These are phyloP conservation scores for Pomatorhinus ruficollis DNA, from an alignment of 2,113 vertebrate species.

Conservation along the genomic window DNA sequence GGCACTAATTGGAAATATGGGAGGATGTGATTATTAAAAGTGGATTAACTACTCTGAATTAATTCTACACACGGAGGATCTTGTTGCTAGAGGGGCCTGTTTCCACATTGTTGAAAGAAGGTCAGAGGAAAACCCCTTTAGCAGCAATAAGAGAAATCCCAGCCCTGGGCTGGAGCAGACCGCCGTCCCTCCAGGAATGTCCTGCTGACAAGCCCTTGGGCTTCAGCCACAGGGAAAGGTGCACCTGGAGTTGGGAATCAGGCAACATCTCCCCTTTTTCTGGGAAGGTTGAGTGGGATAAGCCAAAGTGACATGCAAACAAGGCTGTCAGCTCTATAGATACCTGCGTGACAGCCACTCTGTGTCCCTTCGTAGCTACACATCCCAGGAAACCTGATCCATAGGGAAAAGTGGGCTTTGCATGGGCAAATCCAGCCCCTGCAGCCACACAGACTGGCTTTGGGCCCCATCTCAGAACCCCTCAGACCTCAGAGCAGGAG, in stretches of 20 bases:
- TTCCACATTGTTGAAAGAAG: not conserved
- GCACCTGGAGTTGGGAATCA: not conserved
- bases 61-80: not conserved
- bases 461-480: not conserved
- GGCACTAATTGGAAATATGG: not conserved
- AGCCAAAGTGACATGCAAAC: not conserved
- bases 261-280: not conserved
- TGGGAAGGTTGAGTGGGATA: not conserved
- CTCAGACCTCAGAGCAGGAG: not conserved
- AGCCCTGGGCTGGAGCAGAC: fast-evolving
- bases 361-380: fast-evolving
- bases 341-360: not conserved
- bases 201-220: not conserved
- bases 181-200: not conserved
- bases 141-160: not conserved
- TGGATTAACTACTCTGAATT: constrained; percentile 40
- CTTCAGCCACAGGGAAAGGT: not conserved
- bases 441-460: fast-evolving
- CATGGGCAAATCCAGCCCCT: fast-evolving
- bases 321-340: not conserved
- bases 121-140: not conserved
- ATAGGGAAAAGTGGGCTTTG: fast-evolving
- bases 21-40: constrained; percentile 12
- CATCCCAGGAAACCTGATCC: not conserved
- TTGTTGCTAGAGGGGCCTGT: not conserved